Base-by-base conservation (phyloP, 2,888 invertebrate species). In the Eristalis tenax region DNA sequence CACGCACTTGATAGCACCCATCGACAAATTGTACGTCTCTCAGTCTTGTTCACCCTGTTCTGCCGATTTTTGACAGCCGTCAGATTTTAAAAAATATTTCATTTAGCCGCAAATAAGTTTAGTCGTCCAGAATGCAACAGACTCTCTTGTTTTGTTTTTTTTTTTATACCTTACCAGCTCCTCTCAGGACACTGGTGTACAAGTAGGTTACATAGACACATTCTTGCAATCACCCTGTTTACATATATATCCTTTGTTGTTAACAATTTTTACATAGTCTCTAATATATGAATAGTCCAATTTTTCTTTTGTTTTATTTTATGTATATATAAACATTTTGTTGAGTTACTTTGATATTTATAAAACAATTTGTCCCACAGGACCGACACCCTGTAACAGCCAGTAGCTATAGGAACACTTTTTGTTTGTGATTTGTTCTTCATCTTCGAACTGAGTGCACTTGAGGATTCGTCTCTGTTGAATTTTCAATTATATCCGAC, bases 221-320 rank as follows among this genome's bases (percentile, higher is more conserved):
- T 81, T 69, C 63, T 40, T 68, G 32, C 68, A 81, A 4, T 5
- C 74, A 63, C 63, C 74, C 74, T 81, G 74, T 80, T 66, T 26
- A 23, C 69, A 32, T 69, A 18, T 26, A 18, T 74, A 13, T 75
- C 50, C 13, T 75, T 75, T 68, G 68, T 23, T 66, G 65, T 59
- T 71, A 35, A 50, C 50, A 50, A n/a, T 18, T 50, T 32, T 50
- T 50, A 50, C n/a, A 50, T 50, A 50, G 50, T 18, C 50, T 50
- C 50, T 50, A 50, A 50, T 50, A 50, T 50, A 50, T 50, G 8
- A 18, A 50, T 80, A 80, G 73, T 74, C 68, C 22, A 79, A 61
- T 68, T 80, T 63, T 70, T 66, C 26, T 8, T 26, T 26, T 59
- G 15, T 57, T 71, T 73, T 68, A 78, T 26, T 66, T 35, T 6